phyloP scores from a whole-genome alignment of 2,888 invertebrate genomes.

The Helleia helle region DNA sequence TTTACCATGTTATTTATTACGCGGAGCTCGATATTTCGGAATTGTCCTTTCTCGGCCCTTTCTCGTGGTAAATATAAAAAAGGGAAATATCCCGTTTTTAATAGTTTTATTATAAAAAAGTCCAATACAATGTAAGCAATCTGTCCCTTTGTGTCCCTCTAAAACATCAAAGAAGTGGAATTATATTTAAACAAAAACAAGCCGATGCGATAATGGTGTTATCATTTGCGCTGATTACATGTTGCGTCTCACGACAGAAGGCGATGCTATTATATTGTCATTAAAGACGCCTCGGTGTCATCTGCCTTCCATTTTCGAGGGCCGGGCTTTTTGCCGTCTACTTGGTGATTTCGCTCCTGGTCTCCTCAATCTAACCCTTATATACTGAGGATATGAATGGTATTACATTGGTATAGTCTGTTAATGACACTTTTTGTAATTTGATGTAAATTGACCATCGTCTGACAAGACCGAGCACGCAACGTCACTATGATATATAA shows the following conservation, averaged over 20 bases:
- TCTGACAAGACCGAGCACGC: constrained; percentile 52
- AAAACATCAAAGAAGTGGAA: constrained; percentile 46
- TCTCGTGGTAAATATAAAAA: no score
- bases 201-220: constrained; percentile 44
- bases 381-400: constrained; percentile 25
- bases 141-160: no score
- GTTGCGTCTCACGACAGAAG: constrained; percentile 55
- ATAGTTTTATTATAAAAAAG: no score
- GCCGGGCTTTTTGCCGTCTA: constrained; percentile 65
- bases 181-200: constrained; percentile 45
- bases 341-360: constrained; percentile 30
- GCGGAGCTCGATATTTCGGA: no score
- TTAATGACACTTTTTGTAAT: constrained; percentile 67
- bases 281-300: constrained; percentile 68
- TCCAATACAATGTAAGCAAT: no score
- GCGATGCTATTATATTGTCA: constrained; percentile 71
- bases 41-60: no score
- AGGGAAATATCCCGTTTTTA: no score
- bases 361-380: constrained; percentile 30
- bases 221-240: constrained; percentile 64
- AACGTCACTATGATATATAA: constrained; percentile 63
- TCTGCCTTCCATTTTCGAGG: constrained; percentile 61
- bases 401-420: constrained; percentile 36
- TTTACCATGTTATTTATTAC: no score
- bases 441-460: constrained; percentile 65